phyloP scores from a whole-genome alignment of 2,797 vertebrate genomes.

The Busarellus nigricollis region DNA sequence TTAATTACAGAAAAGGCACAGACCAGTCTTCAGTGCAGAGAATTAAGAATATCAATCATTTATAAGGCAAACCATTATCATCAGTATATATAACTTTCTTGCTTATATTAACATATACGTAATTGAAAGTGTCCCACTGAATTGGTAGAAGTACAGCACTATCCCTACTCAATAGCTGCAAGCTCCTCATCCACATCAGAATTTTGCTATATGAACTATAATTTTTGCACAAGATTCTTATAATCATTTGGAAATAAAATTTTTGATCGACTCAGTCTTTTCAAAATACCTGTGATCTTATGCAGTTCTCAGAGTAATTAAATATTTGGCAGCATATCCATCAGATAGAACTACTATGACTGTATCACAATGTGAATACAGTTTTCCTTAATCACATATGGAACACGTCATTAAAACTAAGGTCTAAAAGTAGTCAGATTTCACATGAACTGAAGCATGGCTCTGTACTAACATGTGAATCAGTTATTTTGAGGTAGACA shows the following conservation, averaged over 20 bases:
- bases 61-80: not conserved
- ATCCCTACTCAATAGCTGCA: not conserved
- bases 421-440: not conserved
- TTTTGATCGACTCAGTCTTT: not conserved
- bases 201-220: not conserved
- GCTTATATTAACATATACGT: too few relatives aligned
- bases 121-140: not conserved
- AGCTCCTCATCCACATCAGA: not conserved
- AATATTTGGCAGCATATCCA: not conserved
- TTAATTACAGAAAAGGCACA: not conserved
- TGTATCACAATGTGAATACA: accelerated
- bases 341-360: not conserved
- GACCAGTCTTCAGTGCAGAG: not conserved
- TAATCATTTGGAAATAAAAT: not conserved
- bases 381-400: not conserved
- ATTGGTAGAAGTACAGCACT: accelerated
- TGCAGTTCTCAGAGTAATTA: not conserved
- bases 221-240: not conserved
- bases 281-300: not conserved
- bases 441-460: not conserved
- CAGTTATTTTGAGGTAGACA: not conserved
- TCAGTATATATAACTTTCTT: not conserved
- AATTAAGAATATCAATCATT: not conserved
- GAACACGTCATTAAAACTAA: not conserved
- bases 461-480: not conserved